A percentile compares a stretch with the other conserved stretches of the same genome.
Evolutionary conservation across 1,140 invertebrate species (phyloP).

Genomic region (Brachionus plicatilis): DNA sequence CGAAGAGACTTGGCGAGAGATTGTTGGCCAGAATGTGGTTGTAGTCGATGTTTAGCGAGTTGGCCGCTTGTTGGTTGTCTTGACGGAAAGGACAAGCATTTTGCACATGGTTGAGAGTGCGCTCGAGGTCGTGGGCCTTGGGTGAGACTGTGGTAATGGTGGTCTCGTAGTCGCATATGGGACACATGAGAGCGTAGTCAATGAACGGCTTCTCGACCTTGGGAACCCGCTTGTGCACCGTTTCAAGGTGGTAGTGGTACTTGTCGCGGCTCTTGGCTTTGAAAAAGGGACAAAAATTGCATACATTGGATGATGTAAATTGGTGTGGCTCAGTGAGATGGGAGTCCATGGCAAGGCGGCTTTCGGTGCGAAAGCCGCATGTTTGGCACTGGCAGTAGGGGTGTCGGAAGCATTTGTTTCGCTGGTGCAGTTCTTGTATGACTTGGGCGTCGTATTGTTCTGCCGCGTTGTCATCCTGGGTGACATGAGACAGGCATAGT

Average conservation of each 20-base stretch:
- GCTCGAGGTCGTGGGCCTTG: background rate
- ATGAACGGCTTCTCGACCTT: constrained; percentile 20
- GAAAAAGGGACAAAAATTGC: constrained; percentile 23
- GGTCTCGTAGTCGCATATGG: constrained; percentile 11
- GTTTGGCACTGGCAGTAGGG: background rate
- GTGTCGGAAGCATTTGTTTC: background rate
- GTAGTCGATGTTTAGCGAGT: background rate
- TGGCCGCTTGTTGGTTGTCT: background rate
- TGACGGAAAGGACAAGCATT: background rate
- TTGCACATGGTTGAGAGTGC: background rate
- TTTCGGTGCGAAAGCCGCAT: constrained; percentile 24
- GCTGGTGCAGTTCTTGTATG: background rate
- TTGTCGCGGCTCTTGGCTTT: background rate
- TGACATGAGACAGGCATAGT: background rate
- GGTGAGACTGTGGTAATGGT: background rate
- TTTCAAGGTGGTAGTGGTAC: background rate
- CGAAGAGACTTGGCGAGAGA: background rate
- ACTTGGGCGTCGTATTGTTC: background rate
- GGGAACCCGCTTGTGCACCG: background rate
- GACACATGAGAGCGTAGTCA: background rate
- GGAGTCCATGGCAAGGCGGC: background rate
- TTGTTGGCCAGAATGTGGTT: background rate
- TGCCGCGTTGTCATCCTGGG: background rate
- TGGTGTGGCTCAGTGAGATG: constrained; percentile 26
- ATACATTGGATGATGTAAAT: background rate